Base-by-base conservation (phyloP, 1,140 invertebrate genomes). In the Drosophila littoralis region DNA sequence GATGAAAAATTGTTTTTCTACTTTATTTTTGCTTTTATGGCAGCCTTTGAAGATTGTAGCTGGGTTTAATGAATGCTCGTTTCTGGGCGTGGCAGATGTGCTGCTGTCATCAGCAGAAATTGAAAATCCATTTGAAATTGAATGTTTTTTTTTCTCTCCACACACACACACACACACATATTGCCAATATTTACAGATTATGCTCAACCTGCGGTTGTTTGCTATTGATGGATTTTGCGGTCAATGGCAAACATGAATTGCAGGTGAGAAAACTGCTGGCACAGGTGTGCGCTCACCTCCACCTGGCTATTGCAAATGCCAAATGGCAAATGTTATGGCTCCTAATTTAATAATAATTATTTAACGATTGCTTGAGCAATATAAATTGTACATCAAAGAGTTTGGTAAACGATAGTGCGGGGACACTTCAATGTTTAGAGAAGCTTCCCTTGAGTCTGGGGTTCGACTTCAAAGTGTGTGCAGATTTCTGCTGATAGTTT, bases 101-200 rank as follows among this genome's bases (percentile, higher is more conserved):
- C 35, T 33, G 68, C 35, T 73, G 66, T 74, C 71, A 74, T 61
- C 71, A 28, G 43, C 71, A 70, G 35, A 70, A 70, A 75, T 75
- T 63, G 72, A 58, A 75, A 70, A 75, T 57, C 59, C 55, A 75
- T 69, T 75, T 45, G 75, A 42, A 75, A 69, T 75, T 75, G 64
- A 51, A 69, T 42, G n/a, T 67, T 67, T 65, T 74, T 63, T 65
- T 68, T 38, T 54, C 38, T 50, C 6, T n/a, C 12, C 38, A 43
- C 66, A 38, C 65, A 13, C 36, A 64, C 38, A 43, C 66, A 38
- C 65, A 13, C 36, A 64, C 59, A 60, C 48, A 12, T 10, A 43
- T 68, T 51, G 50, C 6, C 35, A 59, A 60, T 70, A 50, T 75
- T 52, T 57, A 48, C 52, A 48, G 63, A 69, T 63, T 68, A 54